These are phyloP conservation scores for Ruditapes philippinarum DNA, from an alignment of 1,140 invertebrate genomes.

Conservation along the genomic window DNA sequence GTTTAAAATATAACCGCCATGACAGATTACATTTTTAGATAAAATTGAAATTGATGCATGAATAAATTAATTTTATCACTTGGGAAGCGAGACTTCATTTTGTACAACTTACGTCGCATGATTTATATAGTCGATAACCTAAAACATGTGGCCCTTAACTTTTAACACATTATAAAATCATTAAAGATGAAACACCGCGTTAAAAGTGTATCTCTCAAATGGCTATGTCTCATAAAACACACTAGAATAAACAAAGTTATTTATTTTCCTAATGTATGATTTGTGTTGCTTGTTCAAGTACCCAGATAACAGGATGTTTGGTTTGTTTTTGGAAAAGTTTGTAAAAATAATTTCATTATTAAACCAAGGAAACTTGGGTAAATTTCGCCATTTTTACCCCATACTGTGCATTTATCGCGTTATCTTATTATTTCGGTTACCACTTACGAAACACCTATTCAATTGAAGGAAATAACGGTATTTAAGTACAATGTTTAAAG, in stretches of 20 bases:
- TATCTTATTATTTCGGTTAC: no score
- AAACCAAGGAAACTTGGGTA: background rate
- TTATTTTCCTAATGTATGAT: constrained; percentile 31
- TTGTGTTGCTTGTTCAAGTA: background rate
- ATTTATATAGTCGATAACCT: constrained; percentile 9
- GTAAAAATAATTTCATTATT: constrained; percentile 20
- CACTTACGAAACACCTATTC: no score
- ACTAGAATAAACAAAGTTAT: constrained; percentile 10
- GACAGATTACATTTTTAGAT: constrained; percentile 12
- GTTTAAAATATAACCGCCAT: constrained; percentile 11
- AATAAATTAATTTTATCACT: constrained; percentile 33
- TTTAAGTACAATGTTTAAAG: no score
- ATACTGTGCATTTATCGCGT: background rate
- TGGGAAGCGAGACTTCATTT: constrained; percentile 15
- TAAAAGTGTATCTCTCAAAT: constrained; percentile 11
- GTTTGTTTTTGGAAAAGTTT: background rate
- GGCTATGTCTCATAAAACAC: background rate
- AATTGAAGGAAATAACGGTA: no score
- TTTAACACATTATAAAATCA: constrained; percentile 24
- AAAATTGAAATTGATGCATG: constrained; percentile 33
- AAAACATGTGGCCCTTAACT: background rate
- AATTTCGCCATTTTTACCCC: background rate
- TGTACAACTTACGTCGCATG: constrained; percentile 9
- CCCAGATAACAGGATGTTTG: background rate
- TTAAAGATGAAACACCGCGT: constrained; percentile 5